Evolutionary conservation across 2,113 vertebrate species (phyloP).

Genomic region (Gadus macrocephalus): DNA sequence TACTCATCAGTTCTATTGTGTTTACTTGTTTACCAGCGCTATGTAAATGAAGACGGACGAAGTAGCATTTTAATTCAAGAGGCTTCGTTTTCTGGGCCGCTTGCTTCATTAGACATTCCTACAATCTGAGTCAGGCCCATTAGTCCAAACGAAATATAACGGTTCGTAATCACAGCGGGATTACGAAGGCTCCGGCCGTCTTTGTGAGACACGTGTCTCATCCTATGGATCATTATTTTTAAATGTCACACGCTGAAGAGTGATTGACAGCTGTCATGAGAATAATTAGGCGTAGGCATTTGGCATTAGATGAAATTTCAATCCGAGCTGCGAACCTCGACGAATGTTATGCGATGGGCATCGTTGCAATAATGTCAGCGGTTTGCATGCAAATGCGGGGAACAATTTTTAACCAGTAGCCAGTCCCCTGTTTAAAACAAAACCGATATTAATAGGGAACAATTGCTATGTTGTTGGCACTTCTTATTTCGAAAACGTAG

Average conservation of each 20-base stretch:
- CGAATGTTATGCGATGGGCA: not conserved
- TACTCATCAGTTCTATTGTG: conserved; percentile 71
- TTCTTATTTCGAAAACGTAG: no score
- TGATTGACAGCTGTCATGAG: conserved; percentile 42
- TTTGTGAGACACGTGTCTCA: conserved; percentile 68
- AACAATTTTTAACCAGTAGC: not conserved
- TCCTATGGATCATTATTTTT: conserved; percentile 66
- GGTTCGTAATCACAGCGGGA: conserved; percentile 72
- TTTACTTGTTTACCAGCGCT: conserved; percentile 87
- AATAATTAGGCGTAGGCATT: conserved; percentile 29
- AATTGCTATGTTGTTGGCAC: no score
- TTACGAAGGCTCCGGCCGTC: conserved; percentile 74
- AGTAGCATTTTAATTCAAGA: conserved; percentile 87
- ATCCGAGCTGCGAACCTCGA: not conserved
- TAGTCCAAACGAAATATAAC: conserved; percentile 87
- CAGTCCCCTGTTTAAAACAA: no score
- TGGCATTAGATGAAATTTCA: not conserved
- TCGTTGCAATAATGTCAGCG: not conserved
- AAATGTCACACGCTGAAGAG: conserved; percentile 83
- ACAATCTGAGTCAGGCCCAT: conserved; percentile 81
- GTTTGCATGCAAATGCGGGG: not conserved
- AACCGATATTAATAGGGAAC: no score
- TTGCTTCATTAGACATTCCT: conserved; percentile 94
- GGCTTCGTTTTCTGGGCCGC: conserved; percentile 51
- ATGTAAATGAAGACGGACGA: conserved; percentile 94